Conservation (phyloP, 2,888 invertebrate genomes). For the Oscheius sp. region DNA sequence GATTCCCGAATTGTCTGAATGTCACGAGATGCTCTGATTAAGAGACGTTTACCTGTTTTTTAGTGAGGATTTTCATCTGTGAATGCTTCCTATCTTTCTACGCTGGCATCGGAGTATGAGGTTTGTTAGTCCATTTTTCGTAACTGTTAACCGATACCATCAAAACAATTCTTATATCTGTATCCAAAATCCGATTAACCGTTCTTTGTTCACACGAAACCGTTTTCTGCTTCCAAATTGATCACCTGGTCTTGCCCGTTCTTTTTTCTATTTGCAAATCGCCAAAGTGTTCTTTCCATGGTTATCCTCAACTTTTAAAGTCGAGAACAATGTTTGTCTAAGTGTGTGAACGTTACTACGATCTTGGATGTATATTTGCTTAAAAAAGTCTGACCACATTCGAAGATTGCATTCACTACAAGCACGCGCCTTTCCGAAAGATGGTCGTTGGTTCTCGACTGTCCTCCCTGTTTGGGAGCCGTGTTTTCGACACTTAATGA, state of each 20-base stretch:
- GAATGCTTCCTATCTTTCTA: too few relatives aligned
- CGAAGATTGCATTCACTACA: too few relatives aligned
- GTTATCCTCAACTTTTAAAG: slow-evolving; percentile 18
- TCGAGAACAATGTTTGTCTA: slow-evolving; percentile 18
- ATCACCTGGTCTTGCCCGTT: neutral
- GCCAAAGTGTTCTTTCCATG: slow-evolving; percentile 1
- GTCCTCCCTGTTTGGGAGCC: neutral
- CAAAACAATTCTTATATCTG: too few relatives aligned
- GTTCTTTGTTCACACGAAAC: neutral
- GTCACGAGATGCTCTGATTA: too few relatives aligned
- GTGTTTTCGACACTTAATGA: slow-evolving; percentile 14
- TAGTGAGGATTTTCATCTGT: too few relatives aligned
- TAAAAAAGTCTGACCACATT: too few relatives aligned
- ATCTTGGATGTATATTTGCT: slow-evolving; percentile 18
- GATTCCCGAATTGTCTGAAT: too few relatives aligned
- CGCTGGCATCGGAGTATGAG: too few relatives aligned
- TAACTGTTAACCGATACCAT: too few relatives aligned
- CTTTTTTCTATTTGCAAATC: slow-evolving; percentile 8
- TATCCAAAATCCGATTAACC: too few relatives aligned
- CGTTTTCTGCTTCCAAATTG: neutral
- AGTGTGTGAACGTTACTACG: slow-evolving; percentile 18
- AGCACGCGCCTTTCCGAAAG: neutral
- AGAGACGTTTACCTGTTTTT: too few relatives aligned
- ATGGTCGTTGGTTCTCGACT: neutral
- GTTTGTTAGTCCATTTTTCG: too few relatives aligned